Evolutionary conservation across 1,140 invertebrate species (phyloP), one percentile per base, ranked within the genome.

Genomic region (Bombus vancouverensis): DNA sequence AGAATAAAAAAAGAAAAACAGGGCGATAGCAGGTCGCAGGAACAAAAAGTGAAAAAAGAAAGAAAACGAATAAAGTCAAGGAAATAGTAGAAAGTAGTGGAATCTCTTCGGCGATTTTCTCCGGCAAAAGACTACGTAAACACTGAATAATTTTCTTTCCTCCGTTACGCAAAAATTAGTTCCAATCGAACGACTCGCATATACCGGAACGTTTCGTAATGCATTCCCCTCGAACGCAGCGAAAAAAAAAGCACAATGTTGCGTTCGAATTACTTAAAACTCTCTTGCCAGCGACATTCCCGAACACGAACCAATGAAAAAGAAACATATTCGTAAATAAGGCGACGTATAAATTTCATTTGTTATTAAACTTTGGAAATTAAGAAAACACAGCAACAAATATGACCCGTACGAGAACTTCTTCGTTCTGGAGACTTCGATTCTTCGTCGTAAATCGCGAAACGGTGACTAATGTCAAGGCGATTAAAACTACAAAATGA

Each of bases 91-190:
- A 44, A 82, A 70, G 73, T 76, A 44, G 32, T 57, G 44, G 22
- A 32, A 82, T 82, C 32, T 87, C 47, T 53, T 53, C 9, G 22
- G 5, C 9, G 28, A 88, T 76, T 74, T 70, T 79, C 71, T 25
- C 22, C 34, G 15, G 59, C 37, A 73, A 1, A 53, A 82, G 73
- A 28, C 74, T 78, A 66, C 57, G n/a, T 70, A 77, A 78, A 70
- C 74, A 28, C 6, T 70, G 25, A 74, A 70, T 78, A 83, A 83
- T 77, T 76, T 76, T 75, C 82, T 83, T 83, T 34, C 47, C n/a
- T 53, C 37, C 62, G 65, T 78, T 77, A 83, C 82, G 74, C 74
- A 83, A 83, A 83, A 77, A 78, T 78, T 78, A 68, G 82, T 78
- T 83, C 74, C 82, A 42, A 83, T 53, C 74, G 82, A 83, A 78